Percentiles rank a stretch among this genome's conserved stretches.
Evolutionary conservation across 1,140 invertebrate species (phyloP).

Genomic region (Dreissena rostriformis): DNA sequence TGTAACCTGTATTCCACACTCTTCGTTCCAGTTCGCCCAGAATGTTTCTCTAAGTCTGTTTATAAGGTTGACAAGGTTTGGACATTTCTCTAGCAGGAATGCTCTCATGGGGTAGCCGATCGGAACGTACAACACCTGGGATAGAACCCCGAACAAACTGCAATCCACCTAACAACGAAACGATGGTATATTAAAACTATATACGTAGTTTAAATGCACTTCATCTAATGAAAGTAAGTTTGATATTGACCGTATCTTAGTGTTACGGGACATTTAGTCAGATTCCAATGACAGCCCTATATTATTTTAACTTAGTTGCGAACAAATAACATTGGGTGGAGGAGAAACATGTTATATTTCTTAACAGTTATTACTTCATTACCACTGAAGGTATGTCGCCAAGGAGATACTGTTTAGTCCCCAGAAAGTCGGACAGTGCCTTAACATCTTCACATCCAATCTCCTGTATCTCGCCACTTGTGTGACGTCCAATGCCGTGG

Average conservation of each 20-base stretch:
- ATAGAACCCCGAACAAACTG: constrained; percentile 73
- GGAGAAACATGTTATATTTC: too few species aligned
- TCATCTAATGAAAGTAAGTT: too few species aligned
- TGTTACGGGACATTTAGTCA: too few species aligned
- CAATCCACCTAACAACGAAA: constrained; percentile 73
- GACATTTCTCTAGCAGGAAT: constrained; percentile 61
- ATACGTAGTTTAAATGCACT: background rate
- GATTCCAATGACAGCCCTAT: too few species aligned
- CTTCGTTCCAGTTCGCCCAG: constrained; percentile 77
- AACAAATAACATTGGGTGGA: too few species aligned
- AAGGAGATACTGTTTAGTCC: constrained; percentile 72
- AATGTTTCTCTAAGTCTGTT: constrained; percentile 70
- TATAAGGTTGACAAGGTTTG: constrained; percentile 68
- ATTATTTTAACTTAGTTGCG: too few species aligned
- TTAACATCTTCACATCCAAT: constrained; percentile 63
- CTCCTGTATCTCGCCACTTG: constrained; percentile 59
- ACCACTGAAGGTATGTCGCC: constrained; percentile 69
- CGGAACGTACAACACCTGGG: constrained; percentile 74
- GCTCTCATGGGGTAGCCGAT: constrained; percentile 69
- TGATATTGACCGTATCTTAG: too few species aligned
- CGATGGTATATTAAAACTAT: background rate
- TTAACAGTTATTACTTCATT: background rate
- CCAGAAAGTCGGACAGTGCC: constrained; percentile 65
- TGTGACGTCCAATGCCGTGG: constrained; percentile 63
- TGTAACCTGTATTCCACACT: constrained; percentile 25